Evolutionary conservation across 2,888 invertebrate genomes (phyloP).

Genomic region (Drosophila phalerata): DNA sequence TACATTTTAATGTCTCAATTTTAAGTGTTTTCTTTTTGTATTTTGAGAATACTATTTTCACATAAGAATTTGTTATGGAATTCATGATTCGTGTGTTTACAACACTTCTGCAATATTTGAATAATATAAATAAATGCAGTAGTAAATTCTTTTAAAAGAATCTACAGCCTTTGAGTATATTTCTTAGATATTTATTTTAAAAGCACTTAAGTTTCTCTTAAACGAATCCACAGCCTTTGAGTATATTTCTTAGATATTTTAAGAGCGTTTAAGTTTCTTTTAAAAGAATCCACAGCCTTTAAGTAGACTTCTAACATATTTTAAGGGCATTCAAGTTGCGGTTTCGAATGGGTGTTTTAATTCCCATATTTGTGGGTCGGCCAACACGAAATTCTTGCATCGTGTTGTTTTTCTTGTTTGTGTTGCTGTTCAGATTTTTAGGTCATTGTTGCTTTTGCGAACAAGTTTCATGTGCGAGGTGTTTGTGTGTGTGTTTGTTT

Average conservation of each 20-base stretch:
- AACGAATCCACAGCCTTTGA: no score
- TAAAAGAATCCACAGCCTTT: no score
- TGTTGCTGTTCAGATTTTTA: conserved; percentile 60
- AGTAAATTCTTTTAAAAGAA: background rate
- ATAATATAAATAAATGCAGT: background rate
- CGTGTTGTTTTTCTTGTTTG: conserved; percentile 25
- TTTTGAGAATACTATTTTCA: no score
- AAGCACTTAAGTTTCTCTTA: no score
- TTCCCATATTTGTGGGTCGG: conserved; percentile 23
- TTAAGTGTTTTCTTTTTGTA: background rate
- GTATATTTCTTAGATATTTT: no score
- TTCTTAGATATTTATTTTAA: no score
- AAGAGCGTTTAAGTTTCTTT: no score
- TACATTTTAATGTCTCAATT: background rate
- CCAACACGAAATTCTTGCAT: conserved; percentile 58
- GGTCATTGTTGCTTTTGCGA: conserved; percentile 64
- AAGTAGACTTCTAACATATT: no score
- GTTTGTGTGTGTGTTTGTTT: conserved; percentile 21
- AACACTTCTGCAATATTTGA: background rate
- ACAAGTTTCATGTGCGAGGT: conserved; percentile 53
- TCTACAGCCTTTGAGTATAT: no score
- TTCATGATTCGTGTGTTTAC: background rate
- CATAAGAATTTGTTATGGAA: conserved; percentile 1
- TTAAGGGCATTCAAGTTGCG: conserved; percentile 29
- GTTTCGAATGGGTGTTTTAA: conserved; percentile 10